Evolutionary conservation across 2,888 invertebrate species (phyloP).

Genomic region (Axea sp.): DNA sequence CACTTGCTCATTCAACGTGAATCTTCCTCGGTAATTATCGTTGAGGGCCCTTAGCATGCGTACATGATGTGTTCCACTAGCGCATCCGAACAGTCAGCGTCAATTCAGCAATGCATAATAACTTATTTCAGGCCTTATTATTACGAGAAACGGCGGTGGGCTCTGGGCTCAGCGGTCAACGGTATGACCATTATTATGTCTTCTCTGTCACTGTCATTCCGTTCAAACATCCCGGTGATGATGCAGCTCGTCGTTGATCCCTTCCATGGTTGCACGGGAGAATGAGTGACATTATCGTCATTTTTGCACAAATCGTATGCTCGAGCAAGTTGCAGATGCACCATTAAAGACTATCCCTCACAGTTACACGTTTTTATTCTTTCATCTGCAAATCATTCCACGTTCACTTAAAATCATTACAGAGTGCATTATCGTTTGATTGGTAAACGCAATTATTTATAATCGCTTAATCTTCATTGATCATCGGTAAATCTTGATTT

Average conservation of each 20-base stretch:
- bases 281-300: constrained; percentile 40
- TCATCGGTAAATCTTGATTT: background rate
- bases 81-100: constrained; percentile 64
- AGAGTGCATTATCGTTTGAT: constrained; percentile 5
- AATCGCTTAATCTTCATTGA: constrained; percentile 30
- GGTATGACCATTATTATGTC: constrained; percentile 70
- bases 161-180: constrained; percentile 57
- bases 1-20: constrained; percentile 43
- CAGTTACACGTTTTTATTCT: constrained; percentile 5
- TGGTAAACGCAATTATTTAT: constrained; percentile 20
- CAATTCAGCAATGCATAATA: constrained; percentile 70
- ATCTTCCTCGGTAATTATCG: constrained; percentile 66
- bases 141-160: constrained; percentile 71
- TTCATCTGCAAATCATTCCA: constrained; percentile 16
- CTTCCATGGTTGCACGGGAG: constrained; percentile 16
- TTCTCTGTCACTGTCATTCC: constrained; percentile 64
- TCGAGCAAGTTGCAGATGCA: constrained; percentile 4
- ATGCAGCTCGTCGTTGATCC: constrained; percentile 45
- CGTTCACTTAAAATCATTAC: constrained; percentile 23
- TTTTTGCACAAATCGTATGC: constrained; percentile 34
- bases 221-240: constrained; percentile 46
- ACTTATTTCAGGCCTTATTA: constrained; percentile 74
- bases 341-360: constrained; percentile 28
- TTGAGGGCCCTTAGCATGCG: constrained; percentile 51
- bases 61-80: constrained; percentile 53